Evolutionary conservation across 2,797 vertebrate species (phyloP).

Genomic region (Lophius americanus): DNA sequence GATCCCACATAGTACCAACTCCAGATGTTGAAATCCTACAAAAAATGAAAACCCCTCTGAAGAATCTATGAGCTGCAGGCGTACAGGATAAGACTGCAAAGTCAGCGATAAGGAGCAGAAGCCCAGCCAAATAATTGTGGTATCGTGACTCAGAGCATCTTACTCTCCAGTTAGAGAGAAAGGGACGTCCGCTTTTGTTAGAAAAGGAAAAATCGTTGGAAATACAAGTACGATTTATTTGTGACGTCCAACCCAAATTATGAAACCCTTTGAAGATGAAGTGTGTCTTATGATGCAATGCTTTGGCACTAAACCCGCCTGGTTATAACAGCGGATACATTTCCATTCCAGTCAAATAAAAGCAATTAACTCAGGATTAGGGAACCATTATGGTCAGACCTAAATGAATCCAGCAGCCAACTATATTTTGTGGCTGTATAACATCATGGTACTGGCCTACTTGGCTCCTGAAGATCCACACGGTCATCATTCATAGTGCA

Average conservation of each 20-base stretch:
- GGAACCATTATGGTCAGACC: neutral
- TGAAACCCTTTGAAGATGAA: too few species aligned
- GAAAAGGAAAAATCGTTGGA: neutral
- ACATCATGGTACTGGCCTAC: neutral
- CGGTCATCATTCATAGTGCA: too few species aligned
- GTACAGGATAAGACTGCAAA: too few species aligned
- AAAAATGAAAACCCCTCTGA: conserved; percentile 8
- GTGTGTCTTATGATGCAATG: too few species aligned
- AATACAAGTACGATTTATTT: too few species aligned
- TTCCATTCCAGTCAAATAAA: neutral
- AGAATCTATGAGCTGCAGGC: too few species aligned
- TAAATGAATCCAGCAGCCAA: neutral
- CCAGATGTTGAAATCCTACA: conserved; percentile 6
- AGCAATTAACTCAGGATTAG: neutral
- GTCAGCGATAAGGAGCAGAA: conserved; percentile 7
- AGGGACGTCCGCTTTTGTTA: neutral
- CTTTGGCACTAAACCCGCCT: too few species aligned
- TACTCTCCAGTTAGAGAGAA: too few species aligned
- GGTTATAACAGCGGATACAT: too few species aligned
- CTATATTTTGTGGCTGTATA: neutral
- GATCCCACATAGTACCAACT: conserved; percentile 17
- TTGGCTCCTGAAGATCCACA: too few species aligned
- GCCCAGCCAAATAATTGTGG: conserved; percentile 19
- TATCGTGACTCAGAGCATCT: conserved; percentile 7
- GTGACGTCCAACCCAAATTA: too few species aligned